Base-by-base conservation (phyloP, 2,888 invertebrate genomes). In the Oscheius sp. region DNA sequence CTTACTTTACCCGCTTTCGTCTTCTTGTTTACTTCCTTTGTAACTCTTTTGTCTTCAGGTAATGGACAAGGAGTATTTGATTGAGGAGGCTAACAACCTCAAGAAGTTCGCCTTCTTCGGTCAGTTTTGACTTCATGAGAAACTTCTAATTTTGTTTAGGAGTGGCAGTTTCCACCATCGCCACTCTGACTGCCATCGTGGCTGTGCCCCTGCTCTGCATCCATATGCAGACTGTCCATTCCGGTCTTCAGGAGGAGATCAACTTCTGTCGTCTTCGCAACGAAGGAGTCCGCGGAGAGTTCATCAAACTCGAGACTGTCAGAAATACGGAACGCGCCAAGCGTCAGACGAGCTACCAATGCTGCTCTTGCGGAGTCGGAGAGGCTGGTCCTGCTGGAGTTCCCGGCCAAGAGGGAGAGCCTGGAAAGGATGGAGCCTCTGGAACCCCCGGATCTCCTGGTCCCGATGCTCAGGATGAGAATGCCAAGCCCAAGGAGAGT, bases 181-280 rank as follows among this genome's bases (percentile, higher is more conserved):
- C 87, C 65, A 84, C 83, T 7, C 55, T 86, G 55, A 82, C 83
- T 11, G 86, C 86, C 35, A 83, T 84, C 60, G 74, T 87, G 33
- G 79, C 82, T 68, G 79, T 87, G 53, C 87, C 87, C n/a, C 86
- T 87, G 87, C 81, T 87, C 73, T 87, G 85, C 79, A 82, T 79
- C 68, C 86, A 87, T 77, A 81, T 86, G 75, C 85, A 85, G 70
- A 81, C 81, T 72, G 83, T 87, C 48, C 85, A 85, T 74, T 79
- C 85, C 9, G 76, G 82, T 9, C 78, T 87, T 21, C 84, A 84
- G 66, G 84, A 81, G 53, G 85, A 85, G 73, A 70, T 85, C 42
- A 78, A 82, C 75, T 85, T 79, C 76, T 80, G 80, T 53, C 75
- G 78, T 59, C 65, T 78, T 29, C 75, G 78, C 57, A 78, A 78